These are phyloP conservation scores for Thaleichthys pacificus DNA, from an alignment of 2,797 vertebrate genomes.

Conservation along the genomic window DNA sequence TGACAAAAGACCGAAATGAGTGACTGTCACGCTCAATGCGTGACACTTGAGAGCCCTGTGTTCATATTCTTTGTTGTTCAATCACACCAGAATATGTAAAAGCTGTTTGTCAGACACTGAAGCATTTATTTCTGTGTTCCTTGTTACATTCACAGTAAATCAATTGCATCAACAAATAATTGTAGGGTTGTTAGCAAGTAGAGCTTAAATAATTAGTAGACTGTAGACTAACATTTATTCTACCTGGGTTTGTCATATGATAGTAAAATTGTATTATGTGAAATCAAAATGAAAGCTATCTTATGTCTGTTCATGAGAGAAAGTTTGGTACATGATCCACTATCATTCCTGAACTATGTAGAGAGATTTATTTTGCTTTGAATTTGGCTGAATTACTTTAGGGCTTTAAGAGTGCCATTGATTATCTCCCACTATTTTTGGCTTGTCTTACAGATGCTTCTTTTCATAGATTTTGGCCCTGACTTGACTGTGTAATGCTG, in stretches of 20 bases:
- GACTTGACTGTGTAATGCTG: conserved; percentile 57
- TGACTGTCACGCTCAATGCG: too few relatives aligned
- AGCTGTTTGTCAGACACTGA: not conserved
- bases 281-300: not conserved
- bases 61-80: too few relatives aligned
- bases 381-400: not conserved
- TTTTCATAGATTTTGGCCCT: conserved; percentile 54
- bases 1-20: too few relatives aligned
- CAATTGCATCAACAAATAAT: too few relatives aligned
- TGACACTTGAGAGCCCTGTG: too few relatives aligned
- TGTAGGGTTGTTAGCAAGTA: too few relatives aligned
- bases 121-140: not conserved
- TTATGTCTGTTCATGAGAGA: not conserved
- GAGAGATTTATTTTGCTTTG: not conserved
- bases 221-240: too few relatives aligned
- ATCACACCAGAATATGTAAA: too few relatives aligned
- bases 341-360: not conserved
- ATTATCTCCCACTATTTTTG: not conserved
- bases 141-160: too few relatives aligned
- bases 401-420: not conserved
- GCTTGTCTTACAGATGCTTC: conserved; percentile 35
- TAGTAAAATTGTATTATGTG: too few relatives aligned
- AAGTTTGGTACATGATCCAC: not conserved
- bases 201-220: too few relatives aligned
- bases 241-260: too few relatives aligned